Base-by-base conservation (phyloP, 1,140 invertebrate species). In the Mylabris phalerata region DNA sequence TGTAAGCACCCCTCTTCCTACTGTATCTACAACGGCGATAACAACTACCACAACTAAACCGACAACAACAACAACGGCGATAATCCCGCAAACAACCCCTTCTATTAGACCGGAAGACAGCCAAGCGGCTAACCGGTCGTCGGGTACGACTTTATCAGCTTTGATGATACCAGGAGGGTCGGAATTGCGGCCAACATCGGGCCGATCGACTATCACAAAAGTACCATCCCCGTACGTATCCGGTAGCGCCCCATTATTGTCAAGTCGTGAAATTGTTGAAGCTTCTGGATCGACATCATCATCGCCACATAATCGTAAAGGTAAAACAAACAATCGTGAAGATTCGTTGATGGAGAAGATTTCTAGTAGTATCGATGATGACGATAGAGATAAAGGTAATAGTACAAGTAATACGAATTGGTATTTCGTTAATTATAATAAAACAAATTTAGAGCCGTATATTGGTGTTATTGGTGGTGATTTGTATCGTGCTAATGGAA, bases 351-450 rank as follows among this genome's bases (percentile, higher is more conserved):
- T 32, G 32, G 32, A 32, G 10, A 48, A 48, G 38, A 48, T 26
- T 41, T 13, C 27, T 7, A 9, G 56, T 19, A 50, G 27, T 66
- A 42, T 66, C 57, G 24, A 57, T 19, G 49, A 13, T 69, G 65
- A 51, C 69, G 55, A 58, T 52, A 13, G 25, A 58, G 48, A 27
- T 42, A 19, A 19, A 19, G 19, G 19, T 19, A 19, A 19, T 19
- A 19, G 19, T 13, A 58, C 60, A 4, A 50, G 71, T n/a, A 72
- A 79, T 66, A 77, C 81, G 60, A 84, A 84, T 61, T 90, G 88
- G 88, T 90, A 90, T 69, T 90, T 85, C 70, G 82, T 82, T 51
- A 87, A 88, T 73, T 90, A 90, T 66, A 88, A 90, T 69, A 83
- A 83, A 61, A 81, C 82, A 10, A 81, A 85, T 64, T 69, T 86